Conservation (phyloP, 2,888 invertebrate species). For the Parasteatoda lunata region DNA sequence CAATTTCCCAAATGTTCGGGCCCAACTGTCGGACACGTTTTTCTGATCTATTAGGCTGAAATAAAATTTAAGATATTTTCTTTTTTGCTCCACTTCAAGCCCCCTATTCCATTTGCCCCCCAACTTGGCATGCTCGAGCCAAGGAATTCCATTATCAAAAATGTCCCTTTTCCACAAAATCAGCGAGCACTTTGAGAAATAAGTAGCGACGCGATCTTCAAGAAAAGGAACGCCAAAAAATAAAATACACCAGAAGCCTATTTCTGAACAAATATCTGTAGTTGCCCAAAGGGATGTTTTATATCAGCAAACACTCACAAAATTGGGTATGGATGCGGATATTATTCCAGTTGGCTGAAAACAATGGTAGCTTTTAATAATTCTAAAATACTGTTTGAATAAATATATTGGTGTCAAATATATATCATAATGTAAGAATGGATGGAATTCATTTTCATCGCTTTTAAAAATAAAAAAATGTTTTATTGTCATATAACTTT, state of each 20-base stretch:
- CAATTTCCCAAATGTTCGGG: constrained; percentile 54
- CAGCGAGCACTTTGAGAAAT: constrained; percentile 43
- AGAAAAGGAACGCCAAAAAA: background rate
- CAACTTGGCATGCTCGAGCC: constrained; percentile 6
- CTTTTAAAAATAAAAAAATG: too few species aligned
- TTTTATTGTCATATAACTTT: too few species aligned
- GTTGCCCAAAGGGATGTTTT: background rate
- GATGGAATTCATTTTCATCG: too few species aligned
- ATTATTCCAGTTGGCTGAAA: background rate
- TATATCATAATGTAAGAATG: too few species aligned
- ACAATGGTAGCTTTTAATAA: too few species aligned
- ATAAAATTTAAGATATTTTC: constrained; percentile 43
- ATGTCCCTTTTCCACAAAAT: constrained; percentile 20
- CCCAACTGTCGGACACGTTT: constrained; percentile 38
- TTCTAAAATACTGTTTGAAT: too few species aligned
- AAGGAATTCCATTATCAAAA: constrained; percentile 46
- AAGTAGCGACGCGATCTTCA: background rate
- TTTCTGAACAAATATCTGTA: background rate
- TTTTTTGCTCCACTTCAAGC: background rate
- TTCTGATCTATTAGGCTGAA: constrained; percentile 57
- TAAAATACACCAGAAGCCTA: background rate
- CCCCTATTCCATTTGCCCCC: background rate
- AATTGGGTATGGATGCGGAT: background rate
- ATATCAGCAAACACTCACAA: background rate
- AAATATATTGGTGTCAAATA: too few species aligned